Evolutionary conservation across 2,113 vertebrate species (phyloP), one percentile per base, ranked within the genome.

Genomic region (Fulica atra): DNA sequence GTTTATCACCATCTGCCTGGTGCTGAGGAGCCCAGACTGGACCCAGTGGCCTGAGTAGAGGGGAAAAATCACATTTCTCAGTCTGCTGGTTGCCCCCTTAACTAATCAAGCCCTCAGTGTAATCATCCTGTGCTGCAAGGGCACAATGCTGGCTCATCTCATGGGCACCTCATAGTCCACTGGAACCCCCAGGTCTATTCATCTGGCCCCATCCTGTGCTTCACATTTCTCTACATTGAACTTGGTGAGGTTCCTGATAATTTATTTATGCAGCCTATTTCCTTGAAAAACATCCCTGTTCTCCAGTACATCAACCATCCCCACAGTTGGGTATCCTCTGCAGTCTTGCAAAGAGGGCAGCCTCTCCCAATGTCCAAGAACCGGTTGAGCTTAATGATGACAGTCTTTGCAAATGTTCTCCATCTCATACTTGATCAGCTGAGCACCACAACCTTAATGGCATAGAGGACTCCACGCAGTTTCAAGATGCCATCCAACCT

Each of bases 141-240:
- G 14, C 16, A 46, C 40, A 53, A 1, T 0, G 2, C 10, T 59
- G 38, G 6, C 57, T 77, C 0, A 0, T 64, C 63, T 77, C 0
- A 0, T 64, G 46, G 16, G 24, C 25, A 80, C 4, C 7, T 60
- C 5, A 0, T 4, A 38, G 36, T 26, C 26, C 59, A 31, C 44
- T 7, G 2, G 20, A 5, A 56, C 21, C 7, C 18, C 11, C 1
- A 2, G 16, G 7, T 80, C 28, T 40, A 7, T 82, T 71, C 61
- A 54, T 1, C 25, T 64, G 16, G 7, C 21, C 71, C n/a, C 28
- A 29, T 9, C 8, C 42, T 68, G n/a, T 50, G 61, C 42, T 54
- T 63, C 6, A 28, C 11, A 16, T 24, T 77, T 83, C 7, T 56
- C n/a, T 54, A 1, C 15, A 1, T 2, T 46, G 26, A 73, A 24